phyloP scores from a whole-genome alignment of 1,140 invertebrate species.

The Cheumatopsyche charites region DNA sequence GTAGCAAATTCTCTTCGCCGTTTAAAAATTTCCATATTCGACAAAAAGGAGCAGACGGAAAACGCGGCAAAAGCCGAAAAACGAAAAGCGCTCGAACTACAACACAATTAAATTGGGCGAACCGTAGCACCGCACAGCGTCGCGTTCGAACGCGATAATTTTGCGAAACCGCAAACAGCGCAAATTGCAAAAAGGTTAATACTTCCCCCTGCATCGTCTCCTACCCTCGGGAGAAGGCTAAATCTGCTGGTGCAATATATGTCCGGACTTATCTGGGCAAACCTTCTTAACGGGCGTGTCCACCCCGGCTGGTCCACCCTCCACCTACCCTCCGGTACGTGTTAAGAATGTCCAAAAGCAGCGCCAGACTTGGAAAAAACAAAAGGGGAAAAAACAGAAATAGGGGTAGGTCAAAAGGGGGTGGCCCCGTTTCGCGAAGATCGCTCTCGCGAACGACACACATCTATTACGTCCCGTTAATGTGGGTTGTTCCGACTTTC shows the following conservation, averaged over 20 bases:
- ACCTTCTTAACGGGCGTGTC: slow-evolving; percentile 6
- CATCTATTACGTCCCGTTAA: too few species aligned
- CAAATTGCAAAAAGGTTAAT: slow-evolving; percentile 33
- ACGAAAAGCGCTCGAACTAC: too few species aligned
- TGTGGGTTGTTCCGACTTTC: too few species aligned
- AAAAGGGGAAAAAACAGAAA: slow-evolving; percentile 1
- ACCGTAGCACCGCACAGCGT: too few species aligned
- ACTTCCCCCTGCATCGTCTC: too few species aligned
- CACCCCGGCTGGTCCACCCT: not conserved
- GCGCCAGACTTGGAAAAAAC: not conserved
- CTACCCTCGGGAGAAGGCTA: slow-evolving; percentile 15
- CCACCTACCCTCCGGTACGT: not conserved
- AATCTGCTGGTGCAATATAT: slow-evolving; percentile 28
- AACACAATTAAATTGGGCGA: too few species aligned
- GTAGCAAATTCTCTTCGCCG: too few species aligned
- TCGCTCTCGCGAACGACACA: too few species aligned
- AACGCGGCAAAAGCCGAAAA: too few species aligned
- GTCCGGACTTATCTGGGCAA: slow-evolving; percentile 30
- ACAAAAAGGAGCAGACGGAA: too few species aligned
- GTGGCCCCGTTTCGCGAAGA: not conserved
- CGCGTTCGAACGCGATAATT: not conserved
- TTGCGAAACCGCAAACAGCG: slow-evolving; percentile 8
- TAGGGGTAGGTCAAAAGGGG: not conserved
- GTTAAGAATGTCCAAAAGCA: slow-evolving; percentile 20
- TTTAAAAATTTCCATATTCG: too few species aligned